Percentiles rank a stretch among this genome's conserved stretches.
These are phyloP conservation scores for cattle (Bos taurus) DNA, from an alignment of 2,113 vertebrate genomes.

Conservation along the genomic window ARS-UCD2.0 NC_037336.1:47116001-47116500, in stretches of 20 bases:
- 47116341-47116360: slow-evolving; percentile 15
- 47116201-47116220: background rate
- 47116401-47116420: slow-evolving; percentile 44
- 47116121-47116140: background rate
- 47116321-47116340: background rate
- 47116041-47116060: background rate
- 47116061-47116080: background rate
- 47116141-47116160: background rate
- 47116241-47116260: background rate
- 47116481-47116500: background rate
- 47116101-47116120: background rate
- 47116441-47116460: slow-evolving; percentile 29
- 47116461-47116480: slow-evolving; percentile 48
- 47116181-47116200: background rate
- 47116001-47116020: background rate
- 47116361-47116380: slow-evolving; percentile 44
- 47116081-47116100: background rate
- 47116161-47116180: background rate
- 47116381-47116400: background rate
- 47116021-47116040: background rate
- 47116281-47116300: background rate
- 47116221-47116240: background rate
- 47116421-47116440: background rate
- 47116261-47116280: background rate
- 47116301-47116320: slow-evolving; percentile 18